Conservation (phyloP, 2,888 invertebrate species). For the Pristionchus maxplancki region DNA sequence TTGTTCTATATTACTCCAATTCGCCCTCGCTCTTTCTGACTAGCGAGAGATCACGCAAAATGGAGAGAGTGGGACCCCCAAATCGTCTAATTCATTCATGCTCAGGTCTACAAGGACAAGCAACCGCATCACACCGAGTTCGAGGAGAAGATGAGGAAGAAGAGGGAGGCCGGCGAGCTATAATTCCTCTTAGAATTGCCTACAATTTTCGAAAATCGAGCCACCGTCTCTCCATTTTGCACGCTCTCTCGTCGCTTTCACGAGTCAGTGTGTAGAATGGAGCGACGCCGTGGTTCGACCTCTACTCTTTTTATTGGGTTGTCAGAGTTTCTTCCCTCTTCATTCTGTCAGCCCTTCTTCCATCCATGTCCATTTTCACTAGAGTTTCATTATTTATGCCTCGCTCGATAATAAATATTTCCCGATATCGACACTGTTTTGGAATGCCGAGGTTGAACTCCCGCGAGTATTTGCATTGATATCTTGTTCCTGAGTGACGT, state of each 20-base stretch:
- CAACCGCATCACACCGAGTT: not conserved
- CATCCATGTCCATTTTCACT: not conserved
- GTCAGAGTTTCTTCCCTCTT: too few species aligned
- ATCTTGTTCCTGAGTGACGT: not conserved
- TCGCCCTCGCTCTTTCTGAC: too few species aligned
- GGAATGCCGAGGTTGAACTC: not conserved
- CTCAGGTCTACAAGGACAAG: constrained; percentile 33
- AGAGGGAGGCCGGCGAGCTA: constrained; percentile 34
- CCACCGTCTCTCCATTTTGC: not conserved
- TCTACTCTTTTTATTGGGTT: too few species aligned
- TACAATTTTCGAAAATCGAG: not conserved
- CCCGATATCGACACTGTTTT: not conserved
- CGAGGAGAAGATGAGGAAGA: constrained; percentile 34
- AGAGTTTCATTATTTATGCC: not conserved
- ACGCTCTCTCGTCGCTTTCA: too few species aligned
- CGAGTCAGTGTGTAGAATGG: too few species aligned
- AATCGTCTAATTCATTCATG: not conserved
- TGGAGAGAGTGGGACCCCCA: too few species aligned
- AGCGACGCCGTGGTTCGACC: too few species aligned
- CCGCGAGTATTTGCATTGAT: not conserved
- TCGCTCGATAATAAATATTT: not conserved
- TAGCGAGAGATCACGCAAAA: too few species aligned
- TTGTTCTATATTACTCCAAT: too few species aligned
- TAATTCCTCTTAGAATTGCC: not conserved
- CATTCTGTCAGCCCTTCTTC: not conserved